phyloP scores from a whole-genome alignment of 2,113 vertebrate genomes.

The Otocyon megalotis region DNA sequence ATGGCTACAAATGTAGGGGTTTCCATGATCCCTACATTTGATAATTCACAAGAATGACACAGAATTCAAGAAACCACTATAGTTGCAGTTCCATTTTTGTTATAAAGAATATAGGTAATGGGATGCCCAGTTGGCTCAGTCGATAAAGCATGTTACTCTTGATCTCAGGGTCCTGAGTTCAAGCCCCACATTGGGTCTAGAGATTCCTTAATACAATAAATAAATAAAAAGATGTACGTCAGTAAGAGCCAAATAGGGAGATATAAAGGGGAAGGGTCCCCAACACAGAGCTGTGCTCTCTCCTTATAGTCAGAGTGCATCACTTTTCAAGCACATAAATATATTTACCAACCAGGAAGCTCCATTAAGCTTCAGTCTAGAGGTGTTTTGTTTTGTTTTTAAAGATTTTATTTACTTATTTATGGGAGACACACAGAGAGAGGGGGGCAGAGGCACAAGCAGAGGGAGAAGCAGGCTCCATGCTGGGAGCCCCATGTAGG shows the following conservation, averaged over 20 bases:
- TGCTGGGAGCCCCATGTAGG: too few species aligned
- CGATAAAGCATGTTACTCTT: background rate
- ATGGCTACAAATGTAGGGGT: background rate
- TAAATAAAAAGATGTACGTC: background rate
- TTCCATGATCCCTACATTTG: background rate
- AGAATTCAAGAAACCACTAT: background rate
- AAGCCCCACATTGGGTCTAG: background rate
- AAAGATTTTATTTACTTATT: too few species aligned
- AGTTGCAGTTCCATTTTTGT: background rate
- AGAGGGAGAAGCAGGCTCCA: too few species aligned
- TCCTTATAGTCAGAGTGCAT: background rate
- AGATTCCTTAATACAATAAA: background rate
- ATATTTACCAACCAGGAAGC: background rate
- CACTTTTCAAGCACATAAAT: background rate
- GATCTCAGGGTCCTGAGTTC: background rate
- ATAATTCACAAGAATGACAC: background rate
- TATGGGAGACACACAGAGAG: too few species aligned
- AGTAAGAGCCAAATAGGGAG: background rate
- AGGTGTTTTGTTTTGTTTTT: background rate
- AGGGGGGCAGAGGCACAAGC: too few species aligned
- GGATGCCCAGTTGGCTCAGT: background rate
- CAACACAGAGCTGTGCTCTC: background rate
- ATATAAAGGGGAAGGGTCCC: background rate
- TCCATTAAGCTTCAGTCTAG: background rate
- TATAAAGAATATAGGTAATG: background rate